A percentile compares a stretch with the other conserved stretches of the same genome.
phyloP scores from a whole-genome alignment of 2,113 vertebrate species.

The Eublepharis macularius region DNA sequence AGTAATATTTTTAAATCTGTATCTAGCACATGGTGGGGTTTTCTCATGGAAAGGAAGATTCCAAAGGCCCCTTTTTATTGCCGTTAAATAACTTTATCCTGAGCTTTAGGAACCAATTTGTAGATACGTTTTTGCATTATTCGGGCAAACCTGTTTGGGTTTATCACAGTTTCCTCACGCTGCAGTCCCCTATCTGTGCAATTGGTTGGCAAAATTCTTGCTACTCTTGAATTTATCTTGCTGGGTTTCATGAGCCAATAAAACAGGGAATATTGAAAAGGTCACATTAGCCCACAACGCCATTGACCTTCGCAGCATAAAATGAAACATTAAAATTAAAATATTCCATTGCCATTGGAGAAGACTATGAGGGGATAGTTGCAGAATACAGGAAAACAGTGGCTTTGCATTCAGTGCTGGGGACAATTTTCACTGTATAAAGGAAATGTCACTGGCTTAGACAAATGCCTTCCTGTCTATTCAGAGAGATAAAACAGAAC shows the following conservation, averaged over 20 bases:
- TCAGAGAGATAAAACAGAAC: background rate
- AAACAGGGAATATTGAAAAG: slow-evolving; percentile 48
- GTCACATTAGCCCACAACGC: slow-evolving; percentile 31
- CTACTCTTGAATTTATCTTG: slow-evolving; percentile 25
- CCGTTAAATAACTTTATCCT: slow-evolving; percentile 1
- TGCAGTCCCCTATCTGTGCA: background rate
- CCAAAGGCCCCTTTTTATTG: slow-evolving; percentile 9
- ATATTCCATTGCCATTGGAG: slow-evolving; percentile 5
- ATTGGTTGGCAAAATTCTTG: slow-evolving; percentile 9
- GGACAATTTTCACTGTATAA: slow-evolving; percentile 10
- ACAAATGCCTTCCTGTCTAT: background rate
- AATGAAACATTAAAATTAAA: slow-evolving; percentile 17
- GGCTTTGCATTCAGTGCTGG: slow-evolving; percentile 8
- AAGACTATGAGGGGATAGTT: background rate
- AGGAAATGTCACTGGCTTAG: background rate
- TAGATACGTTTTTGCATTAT: slow-evolving; percentile 10
- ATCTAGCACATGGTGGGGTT: background rate
- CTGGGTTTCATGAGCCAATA: slow-evolving; percentile 27
- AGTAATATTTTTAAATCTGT: background rate
- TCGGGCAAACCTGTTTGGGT: slow-evolving; percentile 17
- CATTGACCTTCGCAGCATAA: slow-evolving; percentile 44
- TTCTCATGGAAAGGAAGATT: slow-evolving; percentile 1
- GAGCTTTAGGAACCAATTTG: slow-evolving; percentile 17
- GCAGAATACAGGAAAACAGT: background rate
- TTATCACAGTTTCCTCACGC: slow-evolving; percentile 18